Base-by-base conservation (phyloP, 2,888 invertebrate species). In the Hypolimnas misippus region DNA sequence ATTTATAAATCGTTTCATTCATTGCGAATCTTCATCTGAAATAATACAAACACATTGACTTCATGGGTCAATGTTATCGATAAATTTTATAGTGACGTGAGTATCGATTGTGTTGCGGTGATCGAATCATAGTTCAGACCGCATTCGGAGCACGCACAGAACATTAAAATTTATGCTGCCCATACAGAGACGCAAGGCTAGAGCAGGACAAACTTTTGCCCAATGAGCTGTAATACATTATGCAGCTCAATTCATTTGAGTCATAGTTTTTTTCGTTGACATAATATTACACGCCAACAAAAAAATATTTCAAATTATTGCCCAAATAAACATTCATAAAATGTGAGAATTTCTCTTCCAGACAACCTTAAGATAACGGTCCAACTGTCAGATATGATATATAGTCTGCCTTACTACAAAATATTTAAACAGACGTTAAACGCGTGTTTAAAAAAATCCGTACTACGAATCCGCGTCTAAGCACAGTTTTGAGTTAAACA, bases 151-250 rank as follows among this genome's bases (percentile, higher is more conserved):
- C 81, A 78, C 78, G 81, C 70, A 59, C 14, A 57, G 46, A 68
- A 42, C 74, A 78, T 77, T 73, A 73, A 72, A 71, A 66, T 72
- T 58, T 72, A 73, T 72, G 71, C 71, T 60, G 68, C 29, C 72
- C 59, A 74, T 75, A 73, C 66, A 72, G 71, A 63, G 63, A 57
- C n/a, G 52, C 79, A 80, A 81, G 80, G 82, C 66, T 74, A 29
- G 25, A 52, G 17, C 56, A 38, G 62, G 42, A 52, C 63, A 59
- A 12, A 66, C 65, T 66, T 65, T 66, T 68, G 54, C 63, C 63
- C 62, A 70, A 69, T 50, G 38, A 50, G 25, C 42, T 40, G 21
- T 12, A 17, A 17, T 57, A 54, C 44, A 55, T 53, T 60, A 40
- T 21, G 19, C 12, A 12, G 38, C 49, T 12, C 21, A 4, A 21